Percentiles rank a stretch among this genome's conserved stretches.
Conservation (phyloP, 2,888 invertebrate genomes). For the Seira sanloemensis region DNA sequence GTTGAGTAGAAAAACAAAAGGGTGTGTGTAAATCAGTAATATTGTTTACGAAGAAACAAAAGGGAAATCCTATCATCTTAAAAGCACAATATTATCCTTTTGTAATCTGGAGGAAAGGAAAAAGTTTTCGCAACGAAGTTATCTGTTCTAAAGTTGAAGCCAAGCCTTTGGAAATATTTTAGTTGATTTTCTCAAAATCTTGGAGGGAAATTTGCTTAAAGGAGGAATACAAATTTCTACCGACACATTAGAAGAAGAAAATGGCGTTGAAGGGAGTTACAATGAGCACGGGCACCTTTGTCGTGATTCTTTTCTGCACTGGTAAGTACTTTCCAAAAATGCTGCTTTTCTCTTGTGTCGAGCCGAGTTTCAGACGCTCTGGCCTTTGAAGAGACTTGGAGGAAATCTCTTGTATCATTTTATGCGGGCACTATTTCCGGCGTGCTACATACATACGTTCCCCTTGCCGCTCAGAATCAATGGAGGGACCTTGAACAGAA, state of each 20-base stretch:
- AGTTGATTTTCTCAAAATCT: conserved; percentile 18
- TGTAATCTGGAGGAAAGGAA: neutral
- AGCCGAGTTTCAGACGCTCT: too few species aligned
- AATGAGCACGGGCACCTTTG: conserved; percentile 52
- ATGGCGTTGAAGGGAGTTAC: conserved; percentile 64
- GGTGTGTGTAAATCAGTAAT: conserved; percentile 27
- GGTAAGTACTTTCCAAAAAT: too few species aligned
- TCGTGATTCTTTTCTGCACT: conserved; percentile 54
- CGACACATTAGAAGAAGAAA: conserved; percentile 7
- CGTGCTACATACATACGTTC: too few species aligned
- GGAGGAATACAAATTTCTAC: neutral
- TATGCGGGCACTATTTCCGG: too few species aligned
- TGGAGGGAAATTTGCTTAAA: neutral
- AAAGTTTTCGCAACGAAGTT: neutral
- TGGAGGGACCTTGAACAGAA: too few species aligned
- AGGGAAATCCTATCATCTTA: conserved; percentile 7
- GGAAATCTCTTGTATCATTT: too few species aligned
- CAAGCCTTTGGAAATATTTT: neutral
- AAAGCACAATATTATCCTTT: neutral
- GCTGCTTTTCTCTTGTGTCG: too few species aligned
- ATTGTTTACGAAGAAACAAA: conserved; percentile 30
- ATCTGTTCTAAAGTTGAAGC: conserved; percentile 6
- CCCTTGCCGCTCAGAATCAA: too few species aligned
- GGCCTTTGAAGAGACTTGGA: too few species aligned
- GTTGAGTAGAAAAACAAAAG: neutral